phyloP scores from a whole-genome alignment of 1,140 invertebrate genomes.

The Geopemphigus sp. region DNA sequence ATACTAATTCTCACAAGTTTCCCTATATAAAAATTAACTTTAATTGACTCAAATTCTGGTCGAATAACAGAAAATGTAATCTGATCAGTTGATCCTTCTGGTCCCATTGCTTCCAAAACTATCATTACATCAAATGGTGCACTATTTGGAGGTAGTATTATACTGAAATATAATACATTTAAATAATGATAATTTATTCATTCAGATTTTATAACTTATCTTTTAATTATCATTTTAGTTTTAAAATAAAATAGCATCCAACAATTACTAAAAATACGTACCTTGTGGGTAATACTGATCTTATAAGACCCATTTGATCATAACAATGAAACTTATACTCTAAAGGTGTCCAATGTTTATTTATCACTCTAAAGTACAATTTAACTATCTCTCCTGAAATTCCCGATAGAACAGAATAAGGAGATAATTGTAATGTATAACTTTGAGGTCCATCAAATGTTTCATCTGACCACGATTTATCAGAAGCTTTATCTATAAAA shows the following conservation, averaged over 20 bases:
- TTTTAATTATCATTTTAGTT: too few species aligned
- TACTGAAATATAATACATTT: conserved; percentile 2
- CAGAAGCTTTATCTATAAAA: conserved; percentile 32
- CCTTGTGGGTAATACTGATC: conserved; percentile 49
- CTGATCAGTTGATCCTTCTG: conserved; percentile 49
- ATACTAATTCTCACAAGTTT: conserved; percentile 47
- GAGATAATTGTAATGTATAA: conserved; percentile 38
- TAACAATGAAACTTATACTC: conserved; percentile 47
- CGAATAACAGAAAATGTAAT: conserved; percentile 50
- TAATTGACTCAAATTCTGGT: conserved; percentile 41
- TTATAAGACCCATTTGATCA: conserved; percentile 46
- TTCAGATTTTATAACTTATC: too few species aligned
- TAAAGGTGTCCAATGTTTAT: conserved; percentile 43
- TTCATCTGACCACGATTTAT: conserved; percentile 38
- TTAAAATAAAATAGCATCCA: background rate
- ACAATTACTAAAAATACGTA: conserved; percentile 11
- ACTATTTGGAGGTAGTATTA: conserved; percentile 37
- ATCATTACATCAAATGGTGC: conserved; percentile 42
- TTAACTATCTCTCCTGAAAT: conserved; percentile 47
- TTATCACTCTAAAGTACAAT: conserved; percentile 50
- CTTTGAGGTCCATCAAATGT: background rate
- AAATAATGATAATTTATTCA: too few species aligned
- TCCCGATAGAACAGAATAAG: conserved; percentile 42
- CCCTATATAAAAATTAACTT: conserved; percentile 51
- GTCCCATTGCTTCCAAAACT: conserved; percentile 41